These are phyloP conservation scores for Linnaemya vulpina DNA, from an alignment of 2,888 invertebrate genomes.

Conservation along the genomic window DNA sequence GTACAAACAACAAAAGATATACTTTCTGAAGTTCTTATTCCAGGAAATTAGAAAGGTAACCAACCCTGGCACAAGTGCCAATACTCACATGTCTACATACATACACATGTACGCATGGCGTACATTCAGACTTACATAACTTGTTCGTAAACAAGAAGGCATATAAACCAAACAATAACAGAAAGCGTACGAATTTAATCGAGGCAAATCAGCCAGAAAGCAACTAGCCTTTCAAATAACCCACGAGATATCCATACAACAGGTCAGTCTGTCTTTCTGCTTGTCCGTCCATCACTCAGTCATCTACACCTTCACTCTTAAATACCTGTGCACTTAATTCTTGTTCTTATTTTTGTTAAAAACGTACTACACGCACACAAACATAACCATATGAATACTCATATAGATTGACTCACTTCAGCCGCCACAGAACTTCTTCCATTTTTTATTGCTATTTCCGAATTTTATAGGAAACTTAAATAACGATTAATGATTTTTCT, in stretches of 20 bases:
- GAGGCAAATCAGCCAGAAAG: constrained; percentile 55
- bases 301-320: constrained; percentile 61
- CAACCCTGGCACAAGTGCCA: constrained; percentile 55
- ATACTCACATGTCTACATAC: neutral
- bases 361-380: neutral
- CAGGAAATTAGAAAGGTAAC: constrained; percentile 69
- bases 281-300: neutral
- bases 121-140: neutral
- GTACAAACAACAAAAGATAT: constrained; percentile 32
- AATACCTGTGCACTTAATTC: constrained; percentile 27
- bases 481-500: too few species aligned
- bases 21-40: constrained; percentile 67
- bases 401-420: too few species aligned
- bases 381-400: too few species aligned
- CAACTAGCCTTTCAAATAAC: constrained; percentile 20
- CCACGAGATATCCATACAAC: constrained; percentile 28
- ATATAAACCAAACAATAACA: constrained; percentile 43
- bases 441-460: too few species aligned
- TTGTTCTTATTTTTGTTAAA: constrained; percentile 31
- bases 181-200: constrained; percentile 54
- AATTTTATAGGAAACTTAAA: too few species aligned
- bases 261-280: constrained; percentile 11
- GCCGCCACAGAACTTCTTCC: too few species aligned
- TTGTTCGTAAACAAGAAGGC: constrained; percentile 6
- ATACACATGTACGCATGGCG: neutral